Evolutionary conservation across 2,113 vertebrate genomes (phyloP).

Genomic region (Actinemys pallida): DNA sequence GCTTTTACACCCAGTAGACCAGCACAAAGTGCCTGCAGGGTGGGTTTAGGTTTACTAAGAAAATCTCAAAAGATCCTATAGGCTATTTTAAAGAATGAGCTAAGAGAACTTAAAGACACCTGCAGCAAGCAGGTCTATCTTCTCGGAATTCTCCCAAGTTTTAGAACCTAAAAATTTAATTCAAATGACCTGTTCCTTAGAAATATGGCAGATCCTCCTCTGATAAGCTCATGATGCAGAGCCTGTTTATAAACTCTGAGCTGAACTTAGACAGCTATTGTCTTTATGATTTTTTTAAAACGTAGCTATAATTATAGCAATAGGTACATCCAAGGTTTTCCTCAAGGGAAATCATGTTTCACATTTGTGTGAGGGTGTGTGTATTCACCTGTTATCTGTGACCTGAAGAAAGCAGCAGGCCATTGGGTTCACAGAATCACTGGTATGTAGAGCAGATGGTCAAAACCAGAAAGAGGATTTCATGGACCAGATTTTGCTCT

Average conservation of each 20-base stretch:
- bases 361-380: background rate
- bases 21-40: background rate
- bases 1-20: too few relatives aligned
- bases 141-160: background rate
- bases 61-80: background rate
- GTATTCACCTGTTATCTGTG: background rate
- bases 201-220: background rate
- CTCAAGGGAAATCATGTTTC: background rate
- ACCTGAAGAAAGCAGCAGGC: background rate
- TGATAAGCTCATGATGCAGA: background rate
- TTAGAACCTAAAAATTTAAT: background rate
- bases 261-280: background rate
- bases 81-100: background rate
- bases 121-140: background rate
- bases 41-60: background rate
- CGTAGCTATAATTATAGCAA: conserved; percentile 3
- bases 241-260: background rate
- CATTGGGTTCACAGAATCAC: background rate
- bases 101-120: background rate
- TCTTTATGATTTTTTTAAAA: background rate
- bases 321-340: background rate
- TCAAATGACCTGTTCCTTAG: background rate
- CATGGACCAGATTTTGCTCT: background rate
- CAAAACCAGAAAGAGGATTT: background rate
- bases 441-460: background rate